phyloP scores from a whole-genome alignment of 2,797 vertebrate genomes.

The Chiloscyllium punctatum region DNA sequence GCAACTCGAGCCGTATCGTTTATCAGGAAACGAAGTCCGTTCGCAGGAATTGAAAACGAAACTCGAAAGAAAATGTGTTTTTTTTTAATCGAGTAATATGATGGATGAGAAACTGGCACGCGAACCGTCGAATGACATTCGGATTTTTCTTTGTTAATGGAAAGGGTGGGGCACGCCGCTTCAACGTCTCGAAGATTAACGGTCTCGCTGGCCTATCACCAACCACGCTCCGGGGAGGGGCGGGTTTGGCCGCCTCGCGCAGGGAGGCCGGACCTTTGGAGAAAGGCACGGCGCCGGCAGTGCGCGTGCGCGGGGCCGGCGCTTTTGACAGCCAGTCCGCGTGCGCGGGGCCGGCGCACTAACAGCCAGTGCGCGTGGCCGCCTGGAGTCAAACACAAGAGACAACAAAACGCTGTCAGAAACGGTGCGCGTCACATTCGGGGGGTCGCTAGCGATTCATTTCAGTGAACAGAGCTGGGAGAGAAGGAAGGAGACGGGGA shows the following conservation, averaged over 20 bases:
- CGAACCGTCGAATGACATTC: neutral
- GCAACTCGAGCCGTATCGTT: neutral
- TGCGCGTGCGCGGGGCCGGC: neutral
- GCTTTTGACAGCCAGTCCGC: neutral
- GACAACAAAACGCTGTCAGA: conserved; percentile 35
- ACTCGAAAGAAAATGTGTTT: neutral
- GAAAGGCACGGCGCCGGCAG: neutral
- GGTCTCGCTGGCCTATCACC: neutral
- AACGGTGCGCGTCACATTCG: conserved; percentile 15
- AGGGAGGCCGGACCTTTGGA: no score
- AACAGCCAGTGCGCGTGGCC: neutral
- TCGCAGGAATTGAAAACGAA: neutral
- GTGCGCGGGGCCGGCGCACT: neutral
- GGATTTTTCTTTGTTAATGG: neutral
- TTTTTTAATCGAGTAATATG: neutral
- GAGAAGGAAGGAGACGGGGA: neutral
- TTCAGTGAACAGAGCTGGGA: neutral
- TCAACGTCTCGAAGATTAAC: neutral
- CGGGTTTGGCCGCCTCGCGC: neutral
- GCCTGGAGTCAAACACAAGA: neutral
- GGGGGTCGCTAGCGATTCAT: conserved; percentile 1
- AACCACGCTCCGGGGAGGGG: no score
- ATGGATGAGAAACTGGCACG: neutral
- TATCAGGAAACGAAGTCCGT: neutral
- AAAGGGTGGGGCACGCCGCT: no score